Percentiles rank a stretch among this genome's conserved stretches.
Evolutionary conservation across 2,888 invertebrate species (phyloP).

Genomic region (Xestia ashworthii): DNA sequence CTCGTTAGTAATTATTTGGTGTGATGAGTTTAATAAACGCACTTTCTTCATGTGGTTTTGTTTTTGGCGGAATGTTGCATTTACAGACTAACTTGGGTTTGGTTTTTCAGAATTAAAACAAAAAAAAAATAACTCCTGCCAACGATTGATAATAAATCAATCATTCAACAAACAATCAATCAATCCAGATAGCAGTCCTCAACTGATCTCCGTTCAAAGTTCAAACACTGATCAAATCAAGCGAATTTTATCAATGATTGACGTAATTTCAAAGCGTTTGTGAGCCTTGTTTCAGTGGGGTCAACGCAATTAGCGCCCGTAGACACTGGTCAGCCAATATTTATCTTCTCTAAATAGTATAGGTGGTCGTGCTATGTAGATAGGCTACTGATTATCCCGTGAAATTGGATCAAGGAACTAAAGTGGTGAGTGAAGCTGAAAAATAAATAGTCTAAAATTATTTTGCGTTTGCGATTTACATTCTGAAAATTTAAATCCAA

Average conservation of each 20-base stretch:
- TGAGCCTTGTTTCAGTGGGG: constrained; percentile 32
- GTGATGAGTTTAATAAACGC: not conserved
- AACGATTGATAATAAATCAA: not conserved
- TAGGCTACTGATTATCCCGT: not conserved
- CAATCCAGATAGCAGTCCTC: not conserved
- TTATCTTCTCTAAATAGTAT: constrained; percentile 23
- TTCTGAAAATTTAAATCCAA: too few species aligned
- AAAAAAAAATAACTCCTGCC: not conserved
- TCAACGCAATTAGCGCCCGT: constrained; percentile 40
- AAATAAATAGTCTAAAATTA: not conserved
- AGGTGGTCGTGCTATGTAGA: not conserved
- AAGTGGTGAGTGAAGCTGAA: not conserved
- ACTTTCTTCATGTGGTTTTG: not conserved
- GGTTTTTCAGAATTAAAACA: not conserved
- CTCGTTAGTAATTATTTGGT: not conserved
- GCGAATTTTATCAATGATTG: constrained; percentile 44
- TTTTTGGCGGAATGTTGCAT: not conserved
- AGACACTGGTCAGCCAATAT: constrained; percentile 32
- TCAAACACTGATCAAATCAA: constrained; percentile 39
- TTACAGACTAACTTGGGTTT: not conserved
- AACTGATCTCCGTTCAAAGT: constrained; percentile 7
- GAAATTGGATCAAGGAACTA: not conserved
- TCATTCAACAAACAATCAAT: constrained; percentile 6
- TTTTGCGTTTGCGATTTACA: not conserved
- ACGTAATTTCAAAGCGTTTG: constrained; percentile 46